Percentiles rank a stretch among this genome's conserved stretches.
These are phyloP conservation scores for Canis aureus DNA, from an alignment of 2,113 vertebrate species.

Conservation along the genomic window DNA sequence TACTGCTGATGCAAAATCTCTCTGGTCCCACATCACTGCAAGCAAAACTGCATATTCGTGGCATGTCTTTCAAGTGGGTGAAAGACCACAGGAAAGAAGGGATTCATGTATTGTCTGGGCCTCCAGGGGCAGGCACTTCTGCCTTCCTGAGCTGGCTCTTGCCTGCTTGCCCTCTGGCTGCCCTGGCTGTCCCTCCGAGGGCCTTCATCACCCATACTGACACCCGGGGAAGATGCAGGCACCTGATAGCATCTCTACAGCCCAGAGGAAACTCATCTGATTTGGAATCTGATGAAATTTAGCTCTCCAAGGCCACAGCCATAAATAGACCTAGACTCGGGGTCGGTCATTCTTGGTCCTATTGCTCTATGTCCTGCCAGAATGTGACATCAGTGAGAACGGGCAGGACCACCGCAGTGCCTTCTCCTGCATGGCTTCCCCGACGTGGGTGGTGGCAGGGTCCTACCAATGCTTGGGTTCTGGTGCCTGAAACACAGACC, in stretches of 20 bases:
- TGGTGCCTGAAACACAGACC: not conserved
- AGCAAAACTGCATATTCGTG: accelerated
- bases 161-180: not conserved
- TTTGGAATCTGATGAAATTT: not conserved
- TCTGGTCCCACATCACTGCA: not conserved
- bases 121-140: accelerated
- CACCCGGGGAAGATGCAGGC: not conserved
- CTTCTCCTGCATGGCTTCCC: not conserved
- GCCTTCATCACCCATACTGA: accelerated
- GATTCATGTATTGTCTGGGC: accelerated
- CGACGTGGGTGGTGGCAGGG: accelerated
- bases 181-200: constrained; percentile 28
- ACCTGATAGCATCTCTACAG: accelerated
- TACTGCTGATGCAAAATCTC: not conserved
- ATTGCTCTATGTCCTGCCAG: not conserved
- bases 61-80: accelerated
- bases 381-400: not conserved
- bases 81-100: too few relatives aligned
- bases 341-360: accelerated
- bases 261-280: not conserved
- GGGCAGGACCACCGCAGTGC: accelerated
- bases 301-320: not conserved
- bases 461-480: accelerated
- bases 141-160: not conserved
- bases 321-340: not conserved